A percentile compares a stretch with the other conserved stretches of the same genome.
phyloP scores from a whole-genome alignment of 2,797 vertebrate genomes.

The Cottoperca gobio region DNA sequence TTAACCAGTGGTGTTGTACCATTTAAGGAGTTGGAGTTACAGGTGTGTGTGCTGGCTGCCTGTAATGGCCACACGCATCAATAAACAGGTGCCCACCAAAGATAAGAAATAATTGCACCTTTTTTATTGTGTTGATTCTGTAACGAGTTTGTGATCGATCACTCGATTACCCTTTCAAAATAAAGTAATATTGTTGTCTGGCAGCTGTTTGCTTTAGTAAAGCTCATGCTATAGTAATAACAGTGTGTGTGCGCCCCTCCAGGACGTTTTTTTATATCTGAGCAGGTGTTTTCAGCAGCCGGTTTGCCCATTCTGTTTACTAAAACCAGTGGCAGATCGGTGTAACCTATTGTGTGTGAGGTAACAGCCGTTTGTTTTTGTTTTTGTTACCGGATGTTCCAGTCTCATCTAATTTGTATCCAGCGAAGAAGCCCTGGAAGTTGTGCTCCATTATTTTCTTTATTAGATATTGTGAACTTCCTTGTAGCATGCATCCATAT shows the following conservation, averaged over 20 bases:
- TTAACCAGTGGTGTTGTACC: no score
- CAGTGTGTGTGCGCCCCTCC: neutral
- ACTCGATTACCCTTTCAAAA: neutral
- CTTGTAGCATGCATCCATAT: neutral
- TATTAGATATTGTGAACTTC: neutral
- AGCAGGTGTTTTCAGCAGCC: conserved; percentile 4
- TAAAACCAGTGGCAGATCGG: neutral
- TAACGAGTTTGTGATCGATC: neutral
- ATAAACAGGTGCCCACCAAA: neutral
- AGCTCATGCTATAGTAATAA: neutral
- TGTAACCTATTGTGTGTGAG: neutral
- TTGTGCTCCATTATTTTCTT: neutral
- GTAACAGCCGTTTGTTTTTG: neutral
- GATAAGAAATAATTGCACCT: neutral
- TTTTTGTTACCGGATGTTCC: neutral
- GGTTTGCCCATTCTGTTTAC: neutral
- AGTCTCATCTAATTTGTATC: neutral
- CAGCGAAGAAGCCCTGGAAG: neutral
- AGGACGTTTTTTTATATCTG: no score
- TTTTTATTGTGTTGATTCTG: no score
- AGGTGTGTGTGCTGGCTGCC: neutral
- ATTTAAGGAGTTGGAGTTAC: no score
- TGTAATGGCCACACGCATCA: neutral
- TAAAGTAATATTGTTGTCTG: neutral
- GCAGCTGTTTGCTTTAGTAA: neutral